Evolutionary conservation across 2,888 invertebrate species (phyloP).

Genomic region (Oithona nana): DNA sequence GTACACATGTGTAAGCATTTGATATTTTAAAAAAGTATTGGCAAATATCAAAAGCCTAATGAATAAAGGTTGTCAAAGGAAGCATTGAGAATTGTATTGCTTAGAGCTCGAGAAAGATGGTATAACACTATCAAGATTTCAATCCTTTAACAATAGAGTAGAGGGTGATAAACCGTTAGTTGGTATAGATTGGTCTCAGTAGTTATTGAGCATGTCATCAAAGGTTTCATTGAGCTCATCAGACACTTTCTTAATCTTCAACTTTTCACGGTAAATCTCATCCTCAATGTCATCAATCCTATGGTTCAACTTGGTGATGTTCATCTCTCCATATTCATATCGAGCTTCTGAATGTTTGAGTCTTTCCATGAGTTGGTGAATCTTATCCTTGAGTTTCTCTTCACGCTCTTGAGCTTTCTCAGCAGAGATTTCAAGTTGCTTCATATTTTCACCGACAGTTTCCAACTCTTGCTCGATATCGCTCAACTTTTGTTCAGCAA

Average conservation of each 20-base stretch:
- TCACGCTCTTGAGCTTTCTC: slow-evolving; percentile 16
- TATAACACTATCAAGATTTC: too few relatives aligned
- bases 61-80: too few relatives aligned
- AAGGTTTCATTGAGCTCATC: slow-evolving; percentile 17
- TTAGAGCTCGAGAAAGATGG: too few relatives aligned
- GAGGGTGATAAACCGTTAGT: too few relatives aligned
- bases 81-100: too few relatives aligned
- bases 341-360: slow-evolving; percentile 8
- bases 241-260: slow-evolving; percentile 17
- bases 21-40: too few relatives aligned
- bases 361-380: slow-evolving; percentile 3
- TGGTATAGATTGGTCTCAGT: slow-evolving; percentile 10
- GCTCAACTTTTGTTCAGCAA: slow-evolving; percentile 3
- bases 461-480: slow-evolving; percentile 13
- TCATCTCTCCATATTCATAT: slow-evolving; percentile 18
- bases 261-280: slow-evolving; percentile 17
- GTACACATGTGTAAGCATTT: too few relatives aligned
- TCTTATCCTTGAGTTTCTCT: slow-evolving; percentile 15
- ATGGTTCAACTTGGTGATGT: slow-evolving; percentile 18
- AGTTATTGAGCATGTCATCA: slow-evolving; percentile 18
- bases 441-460: slow-evolving; percentile 17
- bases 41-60: too few relatives aligned
- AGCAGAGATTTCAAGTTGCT: slow-evolving; percentile 14
- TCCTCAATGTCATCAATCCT: slow-evolving; percentile 16
- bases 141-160: too few relatives aligned